Evolutionary conservation across 2,113 vertebrate genomes (phyloP).

Genomic region (Engraulis encrasicolus): DNA sequence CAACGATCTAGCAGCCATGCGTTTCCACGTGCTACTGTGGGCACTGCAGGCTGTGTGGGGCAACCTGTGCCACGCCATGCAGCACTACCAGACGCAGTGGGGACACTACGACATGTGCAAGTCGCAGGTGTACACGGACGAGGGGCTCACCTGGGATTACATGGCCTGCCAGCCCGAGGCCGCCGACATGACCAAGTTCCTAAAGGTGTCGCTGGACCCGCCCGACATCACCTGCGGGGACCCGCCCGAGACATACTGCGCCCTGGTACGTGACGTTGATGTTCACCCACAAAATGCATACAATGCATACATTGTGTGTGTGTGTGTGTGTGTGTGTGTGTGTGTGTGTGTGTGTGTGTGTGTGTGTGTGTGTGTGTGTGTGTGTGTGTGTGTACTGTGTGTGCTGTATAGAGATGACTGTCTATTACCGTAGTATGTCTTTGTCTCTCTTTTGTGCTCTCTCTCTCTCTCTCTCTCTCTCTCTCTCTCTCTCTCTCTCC

Average conservation of each 20-base stretch:
- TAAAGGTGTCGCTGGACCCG: slow-evolving; percentile 93
- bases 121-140: slow-evolving; percentile 93
- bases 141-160: slow-evolving; percentile 97
- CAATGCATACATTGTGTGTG: too few relatives aligned
- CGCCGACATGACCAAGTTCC: slow-evolving; percentile 94
- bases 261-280: slow-evolving; percentile 93
- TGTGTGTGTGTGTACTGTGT: too few relatives aligned
- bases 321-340: too few relatives aligned
- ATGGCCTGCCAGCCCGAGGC: slow-evolving; percentile 98
- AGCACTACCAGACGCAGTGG: slow-evolving; percentile 94
- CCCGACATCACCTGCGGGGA: slow-evolving; percentile 97
- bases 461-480: neutral
- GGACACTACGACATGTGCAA: slow-evolving; percentile 98
- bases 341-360: too few relatives aligned
- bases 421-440: neutral
- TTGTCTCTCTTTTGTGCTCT: neutral
- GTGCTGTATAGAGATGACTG: too few relatives aligned
- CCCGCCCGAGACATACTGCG: slow-evolving; percentile 95
- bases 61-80: slow-evolving; percentile 85
- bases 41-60: slow-evolving; percentile 90
- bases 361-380: too few relatives aligned
- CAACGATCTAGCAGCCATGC: slow-evolving; percentile 87
- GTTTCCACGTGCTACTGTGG: slow-evolving; percentile 86
- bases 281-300: neutral
- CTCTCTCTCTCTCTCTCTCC: neutral